Conservation (phyloP, 1,140 invertebrate species). For the Drosophila seguyi region DNA sequence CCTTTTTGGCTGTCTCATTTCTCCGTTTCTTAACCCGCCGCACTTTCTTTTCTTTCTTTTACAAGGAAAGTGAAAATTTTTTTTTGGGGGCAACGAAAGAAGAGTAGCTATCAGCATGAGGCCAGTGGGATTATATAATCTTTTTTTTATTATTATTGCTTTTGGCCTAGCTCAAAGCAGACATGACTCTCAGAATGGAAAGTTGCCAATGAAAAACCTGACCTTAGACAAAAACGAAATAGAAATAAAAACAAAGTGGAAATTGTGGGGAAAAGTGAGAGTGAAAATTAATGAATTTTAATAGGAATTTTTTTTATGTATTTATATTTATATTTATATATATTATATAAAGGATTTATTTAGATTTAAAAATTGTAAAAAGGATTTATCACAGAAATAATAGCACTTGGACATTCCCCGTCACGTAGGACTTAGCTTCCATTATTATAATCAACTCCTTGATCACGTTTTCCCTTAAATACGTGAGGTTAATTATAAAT, state of each 20-base stretch:
- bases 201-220: constrained; percentile 45
- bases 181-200: constrained; percentile 27
- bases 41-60: constrained; percentile 47
- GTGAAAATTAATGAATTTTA: not conserved
- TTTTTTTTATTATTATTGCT: constrained; percentile 2
- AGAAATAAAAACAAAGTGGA: not conserved
- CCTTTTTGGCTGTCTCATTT: constrained; percentile 35
- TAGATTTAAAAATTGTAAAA: too few relatives aligned
- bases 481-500: not conserved
- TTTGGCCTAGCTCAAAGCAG: constrained; percentile 30
- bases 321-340: too few relatives aligned
- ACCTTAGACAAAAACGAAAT: constrained; percentile 18
- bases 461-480: not conserved
- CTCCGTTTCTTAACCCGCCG: too few relatives aligned
- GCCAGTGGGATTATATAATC: constrained; percentile 38
- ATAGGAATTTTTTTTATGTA: too few relatives aligned
- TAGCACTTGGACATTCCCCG: not conserved
- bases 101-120: not conserved
- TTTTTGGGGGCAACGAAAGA: constrained; percentile 1
- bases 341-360: not conserved
- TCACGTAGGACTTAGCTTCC: constrained; percentile 1
- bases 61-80: constrained; percentile 45
- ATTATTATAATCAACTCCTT: not conserved
- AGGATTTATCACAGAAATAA: not conserved
- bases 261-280: not conserved